Conservation (phyloP, 1,140 invertebrate genomes). For the Hycleus phaleratus region DNA sequence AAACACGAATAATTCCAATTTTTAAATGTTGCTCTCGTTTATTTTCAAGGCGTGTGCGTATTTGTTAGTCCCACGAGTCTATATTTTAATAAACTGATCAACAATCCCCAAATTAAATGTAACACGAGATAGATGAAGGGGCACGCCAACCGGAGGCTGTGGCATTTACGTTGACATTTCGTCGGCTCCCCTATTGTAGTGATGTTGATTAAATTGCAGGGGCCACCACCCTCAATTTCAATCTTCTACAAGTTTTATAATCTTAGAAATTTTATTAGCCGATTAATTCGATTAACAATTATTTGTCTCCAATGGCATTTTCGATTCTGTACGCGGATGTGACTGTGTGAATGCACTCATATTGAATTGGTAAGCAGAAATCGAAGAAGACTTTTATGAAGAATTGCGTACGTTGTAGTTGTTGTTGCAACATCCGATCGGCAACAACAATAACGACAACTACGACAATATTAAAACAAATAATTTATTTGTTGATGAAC, state of each 20-base stretch:
- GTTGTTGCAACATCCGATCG: constrained; percentile 13
- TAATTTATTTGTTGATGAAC: no score
- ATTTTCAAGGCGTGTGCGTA: neutral
- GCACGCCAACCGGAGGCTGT: constrained; percentile 15
- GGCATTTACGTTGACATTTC: constrained; percentile 22
- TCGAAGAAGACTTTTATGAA: constrained; percentile 7
- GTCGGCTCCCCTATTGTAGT: constrained; percentile 1
- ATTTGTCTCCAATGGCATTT: neutral
- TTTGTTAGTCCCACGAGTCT: constrained; percentile 17
- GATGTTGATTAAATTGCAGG: neutral
- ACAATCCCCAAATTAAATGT: constrained; percentile 26
- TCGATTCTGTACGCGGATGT: constrained; percentile 15
- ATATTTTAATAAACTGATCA: constrained; percentile 17
- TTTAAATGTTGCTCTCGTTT: no score
- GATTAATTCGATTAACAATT: constrained; percentile 1
- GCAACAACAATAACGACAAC: neutral
- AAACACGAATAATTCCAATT: no score
- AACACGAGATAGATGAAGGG: constrained; percentile 18
- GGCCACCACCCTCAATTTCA: neutral
- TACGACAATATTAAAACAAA: no score
- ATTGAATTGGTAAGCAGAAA: constrained; percentile 16
- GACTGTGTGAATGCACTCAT: constrained; percentile 12
- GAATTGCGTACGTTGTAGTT: constrained; percentile 11
- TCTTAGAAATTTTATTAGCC: neutral
- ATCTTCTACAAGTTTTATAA: no score